Base-by-base conservation (phyloP, 2,888 invertebrate genomes). In the Drosophila prolongata region DNA sequence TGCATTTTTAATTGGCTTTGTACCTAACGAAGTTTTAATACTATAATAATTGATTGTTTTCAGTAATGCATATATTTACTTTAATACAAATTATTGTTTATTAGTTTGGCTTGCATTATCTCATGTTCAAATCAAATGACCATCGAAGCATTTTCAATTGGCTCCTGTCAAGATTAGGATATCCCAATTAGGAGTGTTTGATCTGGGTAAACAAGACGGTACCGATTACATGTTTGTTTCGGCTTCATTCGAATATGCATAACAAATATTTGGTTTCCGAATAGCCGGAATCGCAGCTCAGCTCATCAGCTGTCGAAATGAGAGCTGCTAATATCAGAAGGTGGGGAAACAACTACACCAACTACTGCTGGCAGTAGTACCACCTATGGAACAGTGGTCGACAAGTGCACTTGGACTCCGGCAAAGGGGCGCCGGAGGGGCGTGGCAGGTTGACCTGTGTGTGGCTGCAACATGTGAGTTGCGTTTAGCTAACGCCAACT, bases 381-480 rank as follows among this genome's bases (percentile, higher is more conserved):
- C 40, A 40, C 46, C 68, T 24, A 55, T 35, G 8, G 16, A 55
- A 47, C 40, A 66, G 50, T 56, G 64, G 53, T 56, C 58, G 60
- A 78, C 76, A 78, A 84, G 80, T 80, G 85, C 85, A 73, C 78
- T 84, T 65, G 61, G 58, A 64, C 27, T 13, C 49, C 37, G 46
- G 30, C 53, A 13, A 24, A 40, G 57, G 30, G 30, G 47, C 40
- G 8, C 38, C 37, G 19, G 30, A n/a, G 40, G 58, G 67, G 40
- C 55, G 37, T 54, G 49, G 44, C 46, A 10, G 44, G 8, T 62
- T 11, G 9, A 11, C 14, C 47, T 52, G 24, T 57, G n/a, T 60
- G 38, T 59, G 53, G 16, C 57, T 19, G 69, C 44, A 57, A 58
- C 58, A 34, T 66, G 57, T 40, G 52, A 62, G 61, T 49, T 50